Evolutionary conservation across 2,113 vertebrate genomes (phyloP).

Genomic region (Eupsittula cactorum): DNA sequence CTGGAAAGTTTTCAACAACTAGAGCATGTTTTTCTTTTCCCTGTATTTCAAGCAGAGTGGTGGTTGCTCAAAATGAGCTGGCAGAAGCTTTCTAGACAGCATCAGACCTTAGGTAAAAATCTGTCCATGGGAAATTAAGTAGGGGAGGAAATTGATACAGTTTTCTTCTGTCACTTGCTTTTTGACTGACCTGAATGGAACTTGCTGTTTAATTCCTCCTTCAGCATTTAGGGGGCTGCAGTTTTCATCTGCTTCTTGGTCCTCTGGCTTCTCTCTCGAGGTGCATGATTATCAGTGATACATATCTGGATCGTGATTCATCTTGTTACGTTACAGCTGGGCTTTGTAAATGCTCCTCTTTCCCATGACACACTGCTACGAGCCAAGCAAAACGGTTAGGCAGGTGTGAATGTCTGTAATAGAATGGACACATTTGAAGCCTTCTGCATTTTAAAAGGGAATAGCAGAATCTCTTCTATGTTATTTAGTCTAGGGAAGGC

Average conservation of each 20-base stretch:
- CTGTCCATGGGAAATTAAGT: background rate
- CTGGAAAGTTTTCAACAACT: background rate
- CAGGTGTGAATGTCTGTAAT: background rate
- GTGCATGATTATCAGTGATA: background rate
- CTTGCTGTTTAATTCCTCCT: background rate
- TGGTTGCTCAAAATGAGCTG: background rate
- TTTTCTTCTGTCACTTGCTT: background rate
- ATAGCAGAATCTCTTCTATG: background rate
- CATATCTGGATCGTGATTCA: background rate
- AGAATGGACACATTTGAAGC: background rate
- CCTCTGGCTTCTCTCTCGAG: background rate
- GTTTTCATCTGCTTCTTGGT: background rate
- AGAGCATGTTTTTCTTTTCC: background rate
- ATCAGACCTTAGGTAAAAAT: background rate
- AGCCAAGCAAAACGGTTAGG: background rate
- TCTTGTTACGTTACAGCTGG: background rate
- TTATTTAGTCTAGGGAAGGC: background rate
- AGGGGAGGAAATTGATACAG: background rate
- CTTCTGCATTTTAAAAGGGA: background rate
- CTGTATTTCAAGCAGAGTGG: background rate
- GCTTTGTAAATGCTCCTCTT: background rate
- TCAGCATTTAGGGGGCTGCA: background rate
- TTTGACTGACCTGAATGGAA: background rate
- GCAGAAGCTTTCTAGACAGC: background rate
- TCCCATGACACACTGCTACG: background rate